Conservation (phyloP, 2,113 vertebrate genomes). For the Nematolebias whitei region DNA sequence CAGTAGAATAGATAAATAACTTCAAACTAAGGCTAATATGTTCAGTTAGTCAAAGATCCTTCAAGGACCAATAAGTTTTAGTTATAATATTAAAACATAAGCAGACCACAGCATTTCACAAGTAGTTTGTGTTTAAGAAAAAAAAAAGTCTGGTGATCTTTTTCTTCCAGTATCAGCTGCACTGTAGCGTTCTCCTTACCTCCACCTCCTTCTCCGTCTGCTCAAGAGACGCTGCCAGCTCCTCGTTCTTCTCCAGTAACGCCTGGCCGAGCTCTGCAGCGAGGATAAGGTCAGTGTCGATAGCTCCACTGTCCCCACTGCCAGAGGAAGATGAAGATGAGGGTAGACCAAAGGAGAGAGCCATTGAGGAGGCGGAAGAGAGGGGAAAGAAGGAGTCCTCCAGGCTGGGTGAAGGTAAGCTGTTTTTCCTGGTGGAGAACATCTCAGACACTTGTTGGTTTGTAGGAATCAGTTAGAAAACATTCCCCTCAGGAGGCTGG, state of each 20-base stretch:
- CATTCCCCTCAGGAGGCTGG: conserved; percentile 2
- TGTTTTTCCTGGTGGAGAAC: conserved; percentile 74
- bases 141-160: not conserved
- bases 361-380: conserved; percentile 69
- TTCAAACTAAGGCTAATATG: no score
- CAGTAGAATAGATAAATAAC: no score
- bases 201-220: conserved; percentile 73
- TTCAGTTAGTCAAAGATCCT: no score
- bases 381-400: conserved; percentile 83
- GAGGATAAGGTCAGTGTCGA: conserved; percentile 81
- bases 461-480: conserved; percentile 31
- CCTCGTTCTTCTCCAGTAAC: conserved; percentile 82
- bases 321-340: conserved; percentile 40
- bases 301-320: conserved; percentile 45
- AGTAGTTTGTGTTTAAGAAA: no score
- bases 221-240: conserved; percentile 72
- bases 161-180: not conserved
- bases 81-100: no score
- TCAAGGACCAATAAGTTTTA: no score
- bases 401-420: conserved; percentile 74
- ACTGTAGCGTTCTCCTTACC: conserved; percentile 53
- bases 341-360: conserved; percentile 60
- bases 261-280: conserved; percentile 83
- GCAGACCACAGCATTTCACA: no score
- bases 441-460: conserved; percentile 34